Base-by-base conservation (phyloP, 2,797 vertebrate species). In the Danio kyathit region DNA sequence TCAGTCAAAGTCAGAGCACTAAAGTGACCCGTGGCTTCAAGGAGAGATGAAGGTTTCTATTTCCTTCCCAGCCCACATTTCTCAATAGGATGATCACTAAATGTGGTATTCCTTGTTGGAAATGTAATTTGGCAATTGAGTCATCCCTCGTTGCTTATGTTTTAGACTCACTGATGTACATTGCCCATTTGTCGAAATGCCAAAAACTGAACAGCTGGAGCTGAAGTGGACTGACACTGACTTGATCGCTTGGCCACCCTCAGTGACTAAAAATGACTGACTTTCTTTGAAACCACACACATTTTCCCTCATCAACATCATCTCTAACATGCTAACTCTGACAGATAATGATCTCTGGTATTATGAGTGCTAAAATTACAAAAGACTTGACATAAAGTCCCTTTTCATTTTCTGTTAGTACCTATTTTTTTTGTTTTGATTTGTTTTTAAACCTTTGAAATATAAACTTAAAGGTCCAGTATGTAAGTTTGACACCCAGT, bases 121-220 rank as follows among this genome's bases (percentile, higher is more conserved):
- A 64, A 21, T 48, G 13, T 38, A 60, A 61, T 51, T 61, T 79
- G 43, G 12, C n/a, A 41, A 0, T 19, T 76, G 48, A 46, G 29
- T 66, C 13, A 46, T 67, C 19, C 14, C 6, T 77, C 11, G 12
- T 76, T 49, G 52, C 40, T 66, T 67, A 65, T 52, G 49, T 61
- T 60, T 74, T 60, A 74, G 56, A 74, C 9, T 10, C 0, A 14
- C 2, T 73, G 52, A 57, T 73, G 13, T 74, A 49, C 43, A 74
- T 61, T 38, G 19, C 56, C 72, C 19, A 74, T 48, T 74, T 49
- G 72, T 38, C 12, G 10, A 5, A 38, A 43, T 59, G 56, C 72
- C 54, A 29, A 74, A 74, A 40, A 5, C 72, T 29, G 19, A 60
- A 74, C 72, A 74, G 72, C 72, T 49, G 72, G 72, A 74, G 57